Conservation (phyloP, 2,797 vertebrate genomes). For the Pagetopsis macropterus region DNA sequence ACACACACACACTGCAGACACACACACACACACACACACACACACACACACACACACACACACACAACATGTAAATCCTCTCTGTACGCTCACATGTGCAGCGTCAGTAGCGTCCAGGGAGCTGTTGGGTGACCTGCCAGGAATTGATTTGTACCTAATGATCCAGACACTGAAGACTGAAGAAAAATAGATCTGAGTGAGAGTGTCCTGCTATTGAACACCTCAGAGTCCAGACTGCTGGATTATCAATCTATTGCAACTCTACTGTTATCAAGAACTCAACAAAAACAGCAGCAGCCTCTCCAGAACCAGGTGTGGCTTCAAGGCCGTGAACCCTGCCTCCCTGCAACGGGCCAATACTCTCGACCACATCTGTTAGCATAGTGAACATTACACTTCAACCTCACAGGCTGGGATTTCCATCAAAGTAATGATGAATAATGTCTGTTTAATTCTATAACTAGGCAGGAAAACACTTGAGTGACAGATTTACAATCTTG, state of each 20-base stretch:
- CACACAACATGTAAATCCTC: constrained; percentile 1
- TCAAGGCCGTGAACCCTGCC: not conserved
- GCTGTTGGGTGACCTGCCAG: constrained; percentile 26
- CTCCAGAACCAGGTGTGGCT: not conserved
- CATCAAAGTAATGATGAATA: not conserved
- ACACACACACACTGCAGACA: too few relatives aligned
- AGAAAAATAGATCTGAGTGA: constrained; percentile 4
- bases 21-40: too few relatives aligned
- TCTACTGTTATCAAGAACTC: constrained; percentile 11
- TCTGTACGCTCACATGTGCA: not conserved
- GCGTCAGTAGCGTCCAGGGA: constrained; percentile 20
- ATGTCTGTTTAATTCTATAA: constrained; percentile 11
- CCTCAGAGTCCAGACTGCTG: constrained; percentile 1
- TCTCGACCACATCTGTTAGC: not conserved
- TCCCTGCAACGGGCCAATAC: not conserved
- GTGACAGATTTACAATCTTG: constrained; percentile 2
- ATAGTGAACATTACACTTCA: not conserved
- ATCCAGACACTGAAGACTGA: constrained; percentile 35
- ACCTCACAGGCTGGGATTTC: not conserved
- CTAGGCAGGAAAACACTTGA: not conserved
- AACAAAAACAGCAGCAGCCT: constrained; percentile 11
- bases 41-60: too few relatives aligned
- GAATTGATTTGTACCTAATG: constrained; percentile 49
- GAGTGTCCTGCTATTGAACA: constrained; percentile 23
- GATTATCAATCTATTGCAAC: constrained; percentile 17